These are phyloP conservation scores for Phylloscopus trochilus DNA, from an alignment of 2,113 vertebrate genomes.

Conservation along the genomic window DNA sequence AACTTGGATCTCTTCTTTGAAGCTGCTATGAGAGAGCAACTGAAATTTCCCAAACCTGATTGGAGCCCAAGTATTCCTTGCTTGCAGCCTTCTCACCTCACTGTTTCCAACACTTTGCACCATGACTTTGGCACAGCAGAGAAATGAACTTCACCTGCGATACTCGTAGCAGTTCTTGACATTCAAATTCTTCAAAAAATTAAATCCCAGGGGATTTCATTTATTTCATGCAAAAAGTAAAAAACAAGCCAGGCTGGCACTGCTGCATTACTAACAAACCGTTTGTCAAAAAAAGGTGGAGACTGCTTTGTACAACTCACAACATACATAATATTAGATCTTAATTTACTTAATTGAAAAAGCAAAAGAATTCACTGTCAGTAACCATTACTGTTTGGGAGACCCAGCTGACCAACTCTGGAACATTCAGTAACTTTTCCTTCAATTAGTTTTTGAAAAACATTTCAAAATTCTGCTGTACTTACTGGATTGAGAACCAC, in stretches of 20 bases:
- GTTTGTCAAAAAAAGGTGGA: background rate
- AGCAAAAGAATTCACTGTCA: background rate
- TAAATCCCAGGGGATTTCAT: background rate
- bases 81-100: background rate
- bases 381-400: background rate
- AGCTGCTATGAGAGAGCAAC: background rate
- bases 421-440: background rate
- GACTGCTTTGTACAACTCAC: background rate
- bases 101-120: background rate
- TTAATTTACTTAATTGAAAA: background rate
- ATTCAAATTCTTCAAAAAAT: background rate
- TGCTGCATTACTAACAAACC: background rate
- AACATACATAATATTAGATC: background rate
- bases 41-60: background rate
- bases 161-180: background rate
- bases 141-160: background rate
- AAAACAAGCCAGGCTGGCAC: background rate
- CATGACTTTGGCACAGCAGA: background rate
- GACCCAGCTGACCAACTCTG: background rate
- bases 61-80: background rate
- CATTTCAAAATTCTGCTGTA: conserved; percentile 12
- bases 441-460: background rate
- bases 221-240: background rate
- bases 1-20: background rate
- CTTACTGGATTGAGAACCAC: conserved; percentile 95